Base-by-base conservation (phyloP, 2,113 vertebrate species). In the Phylloscopus whistleri region DNA sequence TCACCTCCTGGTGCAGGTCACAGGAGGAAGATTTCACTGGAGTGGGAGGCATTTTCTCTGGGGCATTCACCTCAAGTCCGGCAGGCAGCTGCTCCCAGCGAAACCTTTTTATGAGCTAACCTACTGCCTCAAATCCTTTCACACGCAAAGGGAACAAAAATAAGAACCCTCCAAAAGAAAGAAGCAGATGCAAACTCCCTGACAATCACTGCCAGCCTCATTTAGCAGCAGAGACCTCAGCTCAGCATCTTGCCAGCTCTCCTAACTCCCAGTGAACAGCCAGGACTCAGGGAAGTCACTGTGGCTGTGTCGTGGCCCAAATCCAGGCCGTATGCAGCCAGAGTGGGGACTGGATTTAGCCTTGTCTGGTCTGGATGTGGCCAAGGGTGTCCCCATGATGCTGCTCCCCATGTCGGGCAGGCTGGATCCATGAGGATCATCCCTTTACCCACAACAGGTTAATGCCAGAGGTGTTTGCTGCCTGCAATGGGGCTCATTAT, bases 1-100 rank as follows among this genome's bases (percentile, higher is more conserved):
- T 97, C 96, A 95, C 91, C 93, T 95, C 96, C 70, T 2, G 2
- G 69, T 48, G 78, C 91, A 94, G 94, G 95, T 94, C 96, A 93
- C 48, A 5, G 93, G 93, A 89, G 86, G 96, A 87, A 89, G 94
- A 96, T 92, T 96, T 94, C 87, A 56, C 73, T 80, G 52, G 76
- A 91, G 56, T 49, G 49, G 81, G 89, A 94, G 74, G 87, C 19
- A 1, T 82, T 87, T 91, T 49, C 93, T 68, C 91, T 2, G 3
- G 93, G 94, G 95, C 87, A 78, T 94, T 95, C 81, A 84, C 94
- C 89, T 88, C 80, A 39, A 81, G 89, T 70, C 84, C 22, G 0
- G 33, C 69, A 78, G 66, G 70, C 83, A 81, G 82, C 75, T 21
- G 14, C 85, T 96, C 90, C 67, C 59, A 35, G 66, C 35, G 52